phyloP scores from a whole-genome alignment of 2,797 vertebrate genomes.

The Sus cebifrons region DNA sequence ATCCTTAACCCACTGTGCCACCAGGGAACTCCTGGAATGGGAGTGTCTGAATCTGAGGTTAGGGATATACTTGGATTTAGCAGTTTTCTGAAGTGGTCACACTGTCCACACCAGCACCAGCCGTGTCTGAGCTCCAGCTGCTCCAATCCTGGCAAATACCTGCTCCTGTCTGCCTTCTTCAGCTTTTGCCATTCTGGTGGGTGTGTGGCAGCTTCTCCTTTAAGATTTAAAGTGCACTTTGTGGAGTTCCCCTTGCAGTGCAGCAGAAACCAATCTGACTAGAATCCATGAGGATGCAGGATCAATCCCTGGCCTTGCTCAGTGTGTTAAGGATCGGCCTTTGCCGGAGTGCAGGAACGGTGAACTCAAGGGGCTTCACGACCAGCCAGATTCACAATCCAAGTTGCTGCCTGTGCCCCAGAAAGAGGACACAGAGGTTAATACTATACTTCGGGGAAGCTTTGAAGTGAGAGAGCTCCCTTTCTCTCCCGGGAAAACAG shows the following conservation, averaged over 20 bases:
- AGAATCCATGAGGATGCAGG: too few species aligned
- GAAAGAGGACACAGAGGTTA: not conserved
- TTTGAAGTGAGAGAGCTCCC: too few species aligned
- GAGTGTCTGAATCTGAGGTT: not conserved
- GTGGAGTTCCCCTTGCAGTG: too few species aligned
- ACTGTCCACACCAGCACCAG: too few species aligned
- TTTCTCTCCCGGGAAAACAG: too few species aligned
- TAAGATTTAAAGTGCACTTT: not conserved
- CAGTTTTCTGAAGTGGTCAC: not conserved
- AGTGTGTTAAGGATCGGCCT: too few species aligned
- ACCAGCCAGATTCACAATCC: not conserved
- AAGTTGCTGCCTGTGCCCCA: not conserved
- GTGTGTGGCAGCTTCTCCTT: not conserved
- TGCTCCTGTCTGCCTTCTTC: too few species aligned
- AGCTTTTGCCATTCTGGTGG: not conserved
- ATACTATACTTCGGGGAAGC: not conserved
- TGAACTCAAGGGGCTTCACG: not conserved
- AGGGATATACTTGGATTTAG: not conserved
- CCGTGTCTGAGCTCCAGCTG: not conserved
- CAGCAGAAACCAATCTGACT: too few species aligned
- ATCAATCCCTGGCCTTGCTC: too few species aligned
- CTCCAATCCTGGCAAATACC: accelerated
- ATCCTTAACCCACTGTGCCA: too few species aligned
- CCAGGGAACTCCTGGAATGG: not conserved
- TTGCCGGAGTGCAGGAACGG: not conserved